phyloP scores from a whole-genome alignment of 2,888 invertebrate genomes.

The Tholera decimalis region DNA sequence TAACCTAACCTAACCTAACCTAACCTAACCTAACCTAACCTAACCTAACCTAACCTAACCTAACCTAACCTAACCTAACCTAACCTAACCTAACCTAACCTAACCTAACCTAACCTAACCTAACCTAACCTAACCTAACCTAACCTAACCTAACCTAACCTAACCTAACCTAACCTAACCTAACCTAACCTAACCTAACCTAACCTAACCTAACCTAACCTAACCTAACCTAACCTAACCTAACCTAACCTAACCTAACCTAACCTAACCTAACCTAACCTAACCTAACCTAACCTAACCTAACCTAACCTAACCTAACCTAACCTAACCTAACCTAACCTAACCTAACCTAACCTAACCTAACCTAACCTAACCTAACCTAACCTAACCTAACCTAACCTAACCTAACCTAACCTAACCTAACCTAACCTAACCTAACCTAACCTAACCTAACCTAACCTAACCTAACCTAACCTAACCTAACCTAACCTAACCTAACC shows the following conservation, averaged over 20 bases:
- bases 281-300: slow-evolving; percentile 42
- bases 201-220: slow-evolving; percentile 44
- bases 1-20: slow-evolving; percentile 33
- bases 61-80: slow-evolving; percentile 59
- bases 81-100: slow-evolving; percentile 56
- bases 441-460: slow-evolving; percentile 60
- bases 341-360: slow-evolving; percentile 49
- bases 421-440: slow-evolving; percentile 40
- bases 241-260: slow-evolving; percentile 47
- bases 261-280: slow-evolving; percentile 49
- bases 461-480: slow-evolving; percentile 61
- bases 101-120: slow-evolving; percentile 62
- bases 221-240: slow-evolving; percentile 29
- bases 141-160: slow-evolving; percentile 45
- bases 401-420: slow-evolving; percentile 19
- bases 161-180: slow-evolving; percentile 46
- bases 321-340: slow-evolving; percentile 41
- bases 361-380: slow-evolving; percentile 27
- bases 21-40: slow-evolving; percentile 33
- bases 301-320: slow-evolving; percentile 37
- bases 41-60: slow-evolving; percentile 35
- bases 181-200: slow-evolving; percentile 55
- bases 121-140: slow-evolving; percentile 51
- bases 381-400: slow-evolving; percentile 24
- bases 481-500: slow-evolving; percentile 58